A percentile compares a stretch with the other conserved stretches of the same genome.
phyloP scores from a whole-genome alignment of 37 sponge, comb jelly and placozoan genomes.

The Diacarnus erythraeanus region DNA sequence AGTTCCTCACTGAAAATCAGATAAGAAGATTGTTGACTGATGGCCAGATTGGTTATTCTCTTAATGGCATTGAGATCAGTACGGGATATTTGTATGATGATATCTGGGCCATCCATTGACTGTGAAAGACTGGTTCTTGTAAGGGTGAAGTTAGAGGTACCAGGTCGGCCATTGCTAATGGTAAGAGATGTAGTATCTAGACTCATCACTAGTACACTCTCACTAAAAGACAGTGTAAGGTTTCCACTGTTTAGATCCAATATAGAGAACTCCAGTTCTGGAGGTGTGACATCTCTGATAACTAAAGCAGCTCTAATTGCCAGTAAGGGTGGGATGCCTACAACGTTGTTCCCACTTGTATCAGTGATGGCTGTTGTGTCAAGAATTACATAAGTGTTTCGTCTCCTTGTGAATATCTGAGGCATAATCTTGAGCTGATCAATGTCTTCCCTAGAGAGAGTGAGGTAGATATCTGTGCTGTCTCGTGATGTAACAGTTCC shows the following conservation, averaged over 20 bases:
- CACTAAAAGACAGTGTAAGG: constrained; percentile 79
- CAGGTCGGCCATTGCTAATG: constrained; percentile 49
- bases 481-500: constrained; percentile 44
- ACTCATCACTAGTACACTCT: constrained; percentile 58
- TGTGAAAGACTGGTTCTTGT: constrained; percentile 27
- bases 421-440: constrained; percentile 54
- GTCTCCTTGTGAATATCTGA: constrained; percentile 27
- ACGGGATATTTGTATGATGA: constrained; percentile 50
- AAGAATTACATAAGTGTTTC: constrained; percentile 60
- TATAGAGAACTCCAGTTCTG: constrained; percentile 43
- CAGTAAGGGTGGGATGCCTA: constrained; percentile 1
- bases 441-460: constrained; percentile 56
- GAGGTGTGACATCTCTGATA: constrained; percentile 40
- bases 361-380: constrained; percentile 54
- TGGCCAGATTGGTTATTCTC: constrained; percentile 43
- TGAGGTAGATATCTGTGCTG: constrained; percentile 36
- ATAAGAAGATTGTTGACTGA: constrained; percentile 29
- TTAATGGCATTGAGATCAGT: constrained; percentile 74
- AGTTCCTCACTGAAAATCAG: constrained; percentile 35
- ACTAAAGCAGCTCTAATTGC: constrained; percentile 42
- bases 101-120: constrained; percentile 61
- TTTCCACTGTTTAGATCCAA: constrained; percentile 77
- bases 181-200: constrained; percentile 57
- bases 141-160: constrained; percentile 43
- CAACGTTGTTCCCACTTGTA: constrained; percentile 51